Evolutionary conservation across 2,797 vertebrate genomes (phyloP).

Genomic region (Gadopsis marmoratus): DNA sequence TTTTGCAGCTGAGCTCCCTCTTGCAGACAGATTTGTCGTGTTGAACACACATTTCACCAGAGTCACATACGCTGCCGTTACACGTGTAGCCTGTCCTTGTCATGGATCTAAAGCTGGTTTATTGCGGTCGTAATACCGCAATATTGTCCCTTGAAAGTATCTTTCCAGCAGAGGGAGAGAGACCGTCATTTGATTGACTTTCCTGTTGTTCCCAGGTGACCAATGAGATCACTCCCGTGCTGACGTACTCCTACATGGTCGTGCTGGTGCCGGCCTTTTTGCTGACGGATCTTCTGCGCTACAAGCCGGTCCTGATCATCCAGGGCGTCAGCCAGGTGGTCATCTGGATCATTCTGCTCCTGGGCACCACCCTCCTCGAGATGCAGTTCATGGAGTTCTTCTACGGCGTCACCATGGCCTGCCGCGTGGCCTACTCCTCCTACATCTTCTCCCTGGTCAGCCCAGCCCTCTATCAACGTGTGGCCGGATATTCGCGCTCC

Average conservation of each 20-base stretch:
- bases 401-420: conserved; percentile 94
- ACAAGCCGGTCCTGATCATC: conserved; percentile 94
- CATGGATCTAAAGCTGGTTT: background rate
- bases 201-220: conserved; percentile 87
- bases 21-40: background rate
- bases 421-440: conserved; percentile 96
- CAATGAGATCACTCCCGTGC: conserved; percentile 92
- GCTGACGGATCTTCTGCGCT: conserved; percentile 93
- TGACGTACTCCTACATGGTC: conserved; percentile 94
- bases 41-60: background rate
- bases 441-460: conserved; percentile 96
- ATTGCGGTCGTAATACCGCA: background rate
- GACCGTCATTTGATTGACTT: background rate
- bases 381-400: conserved; percentile 99
- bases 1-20: background rate
- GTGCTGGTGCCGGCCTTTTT: conserved; percentile 94
- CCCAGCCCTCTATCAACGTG: conserved; percentile 89
- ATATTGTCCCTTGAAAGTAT: background rate
- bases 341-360: conserved; percentile 91
- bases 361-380: conserved; percentile 83
- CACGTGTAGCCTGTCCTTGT: background rate
- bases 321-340: conserved; percentile 91
- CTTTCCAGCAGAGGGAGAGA: background rate
- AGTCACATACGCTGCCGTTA: no score
- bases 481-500: conserved; percentile 92